Evolutionary conservation across 2,113 vertebrate species (phyloP).

Genomic region (Telmatochromis brichardi): DNA sequence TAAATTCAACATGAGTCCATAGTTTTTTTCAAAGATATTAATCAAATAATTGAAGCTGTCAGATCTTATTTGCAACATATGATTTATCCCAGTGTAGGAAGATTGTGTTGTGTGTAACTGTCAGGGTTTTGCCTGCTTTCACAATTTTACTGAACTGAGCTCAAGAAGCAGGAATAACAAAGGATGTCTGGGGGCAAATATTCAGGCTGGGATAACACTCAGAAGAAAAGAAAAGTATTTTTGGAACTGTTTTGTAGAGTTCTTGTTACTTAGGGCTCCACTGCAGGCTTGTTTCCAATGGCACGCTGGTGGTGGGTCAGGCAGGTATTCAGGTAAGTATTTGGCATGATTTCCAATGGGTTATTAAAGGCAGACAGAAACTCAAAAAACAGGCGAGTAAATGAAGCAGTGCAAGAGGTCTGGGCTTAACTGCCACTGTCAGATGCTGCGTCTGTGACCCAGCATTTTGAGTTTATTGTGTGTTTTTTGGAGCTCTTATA

Average conservation of each 20-base stretch:
- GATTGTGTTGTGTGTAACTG: not conserved
- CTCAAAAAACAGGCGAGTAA: not conserved
- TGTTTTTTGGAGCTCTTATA: not conserved
- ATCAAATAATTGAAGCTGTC: not conserved
- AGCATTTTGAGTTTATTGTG: not conserved
- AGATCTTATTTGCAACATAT: not conserved
- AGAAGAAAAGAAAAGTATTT: not conserved
- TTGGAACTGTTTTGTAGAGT: not conserved
- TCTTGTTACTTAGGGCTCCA: not conserved
- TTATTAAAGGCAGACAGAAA: not conserved
- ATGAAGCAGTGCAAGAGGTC: not conserved
- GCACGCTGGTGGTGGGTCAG: not conserved
- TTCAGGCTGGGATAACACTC: not conserved
- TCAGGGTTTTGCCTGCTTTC: not conserved
- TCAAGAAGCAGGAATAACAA: not conserved
- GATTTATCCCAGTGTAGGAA: not conserved
- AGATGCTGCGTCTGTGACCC: not conserved
- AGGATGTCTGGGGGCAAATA: not conserved
- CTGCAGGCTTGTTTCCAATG: not conserved
- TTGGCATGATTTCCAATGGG: not conserved
- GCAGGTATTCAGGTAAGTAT: not conserved
- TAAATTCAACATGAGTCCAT: not conserved
- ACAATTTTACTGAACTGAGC: not conserved
- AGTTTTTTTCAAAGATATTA: not conserved
- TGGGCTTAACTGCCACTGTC: not conserved